phyloP scores from a whole-genome alignment of 2,113 vertebrate genomes.

The Malurus elegans region DNA sequence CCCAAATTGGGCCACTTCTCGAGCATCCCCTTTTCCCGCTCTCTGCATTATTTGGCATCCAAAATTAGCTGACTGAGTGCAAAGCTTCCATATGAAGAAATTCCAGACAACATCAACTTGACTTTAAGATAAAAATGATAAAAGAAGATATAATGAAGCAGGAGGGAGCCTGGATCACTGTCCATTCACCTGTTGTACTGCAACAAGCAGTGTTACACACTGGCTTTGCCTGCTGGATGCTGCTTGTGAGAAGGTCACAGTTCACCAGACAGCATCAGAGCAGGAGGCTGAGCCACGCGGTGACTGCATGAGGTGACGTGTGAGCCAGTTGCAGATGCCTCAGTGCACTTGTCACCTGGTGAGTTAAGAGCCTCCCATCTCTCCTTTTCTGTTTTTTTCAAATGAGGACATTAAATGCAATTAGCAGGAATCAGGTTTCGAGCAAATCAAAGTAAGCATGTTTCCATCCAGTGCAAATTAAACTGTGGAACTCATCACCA shows the following conservation, averaged over 20 bases:
- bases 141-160: background rate
- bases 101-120: background rate
- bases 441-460: background rate
- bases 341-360: accelerated
- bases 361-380: background rate
- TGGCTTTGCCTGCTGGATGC: background rate
- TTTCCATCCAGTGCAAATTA: background rate
- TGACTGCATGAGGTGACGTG: background rate
- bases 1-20: background rate
- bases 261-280: background rate
- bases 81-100: background rate
- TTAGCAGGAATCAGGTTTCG: background rate
- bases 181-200: background rate
- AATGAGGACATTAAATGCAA: background rate
- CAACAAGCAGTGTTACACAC: background rate
- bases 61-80: background rate
- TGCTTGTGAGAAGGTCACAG: background rate
- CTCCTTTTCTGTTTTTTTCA: background rate
- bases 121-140: background rate
- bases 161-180: accelerated
- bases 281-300: background rate
- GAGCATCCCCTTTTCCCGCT: background rate
- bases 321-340: accelerated
- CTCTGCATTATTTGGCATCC: background rate
- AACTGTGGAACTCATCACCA: background rate